phyloP scores from a whole-genome alignment of 2,113 vertebrate species.

The Cricetomys ansorgei region DNA sequence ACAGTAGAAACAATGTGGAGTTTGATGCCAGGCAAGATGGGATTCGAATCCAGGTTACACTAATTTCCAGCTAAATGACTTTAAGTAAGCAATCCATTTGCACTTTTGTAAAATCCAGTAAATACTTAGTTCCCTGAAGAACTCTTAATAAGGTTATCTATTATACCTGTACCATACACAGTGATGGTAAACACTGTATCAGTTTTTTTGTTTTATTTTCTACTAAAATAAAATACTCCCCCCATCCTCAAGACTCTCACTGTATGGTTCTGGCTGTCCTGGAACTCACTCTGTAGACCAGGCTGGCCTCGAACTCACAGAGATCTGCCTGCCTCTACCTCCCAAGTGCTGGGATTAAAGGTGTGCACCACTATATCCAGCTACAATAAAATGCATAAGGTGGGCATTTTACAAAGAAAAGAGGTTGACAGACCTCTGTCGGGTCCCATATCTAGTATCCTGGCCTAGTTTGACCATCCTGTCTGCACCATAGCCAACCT shows the following conservation, averaged over 20 bases:
- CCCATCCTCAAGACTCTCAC: no score
- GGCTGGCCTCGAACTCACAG: no score
- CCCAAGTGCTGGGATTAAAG: no score
- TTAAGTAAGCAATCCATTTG: not conserved
- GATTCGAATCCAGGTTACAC: slow-evolving; percentile 12
- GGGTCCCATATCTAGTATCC: not conserved
- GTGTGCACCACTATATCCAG: no score
- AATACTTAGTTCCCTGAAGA: not conserved
- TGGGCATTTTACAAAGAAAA: not conserved
- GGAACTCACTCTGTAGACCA: no score
- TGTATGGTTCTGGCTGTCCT: no score
- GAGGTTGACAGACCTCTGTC: not conserved
- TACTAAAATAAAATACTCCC: not conserved
- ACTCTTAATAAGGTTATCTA: not conserved
- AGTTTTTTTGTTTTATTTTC: not conserved
- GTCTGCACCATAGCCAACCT: not conserved
- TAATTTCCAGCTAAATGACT: not conserved
- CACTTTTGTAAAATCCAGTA: slow-evolving; percentile 29
- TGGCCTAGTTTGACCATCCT: not conserved
- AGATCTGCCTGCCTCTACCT: no score
- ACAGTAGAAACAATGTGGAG: not conserved
- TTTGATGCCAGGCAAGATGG: not conserved
- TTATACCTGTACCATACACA: slow-evolving; percentile 14
- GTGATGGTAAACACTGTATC: not conserved
- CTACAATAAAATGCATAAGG: not conserved